Conservation (phyloP, 1,140 invertebrate species). For the Drosophila persimilis region DNA sequence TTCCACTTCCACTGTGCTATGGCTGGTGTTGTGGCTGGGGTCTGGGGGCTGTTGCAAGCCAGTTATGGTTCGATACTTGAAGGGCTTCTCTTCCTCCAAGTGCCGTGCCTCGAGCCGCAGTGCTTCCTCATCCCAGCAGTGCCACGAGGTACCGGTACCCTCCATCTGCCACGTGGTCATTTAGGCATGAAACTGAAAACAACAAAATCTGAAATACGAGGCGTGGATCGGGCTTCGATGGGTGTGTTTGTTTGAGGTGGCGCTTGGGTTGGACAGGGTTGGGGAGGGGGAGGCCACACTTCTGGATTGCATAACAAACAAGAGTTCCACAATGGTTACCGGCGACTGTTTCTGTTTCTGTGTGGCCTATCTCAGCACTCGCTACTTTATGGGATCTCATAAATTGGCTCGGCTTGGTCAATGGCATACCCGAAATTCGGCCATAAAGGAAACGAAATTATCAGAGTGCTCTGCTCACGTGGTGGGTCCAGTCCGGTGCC, state of each 20-base stretch:
- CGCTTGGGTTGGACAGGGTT: not conserved
- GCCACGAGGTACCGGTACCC: no score
- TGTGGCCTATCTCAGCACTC: conserved; percentile 28
- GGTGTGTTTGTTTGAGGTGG: conserved; percentile 22
- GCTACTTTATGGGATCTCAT: conserved; percentile 44
- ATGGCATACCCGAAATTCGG: conserved; percentile 39
- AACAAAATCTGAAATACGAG: conserved; percentile 55
- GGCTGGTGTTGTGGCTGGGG: not conserved
- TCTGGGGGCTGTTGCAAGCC: conserved; percentile 34
- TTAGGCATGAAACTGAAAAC: conserved; percentile 60
- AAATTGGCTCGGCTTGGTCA: conserved; percentile 50
- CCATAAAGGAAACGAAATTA: conserved; percentile 50
- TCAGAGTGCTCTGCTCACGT: conserved; percentile 39
- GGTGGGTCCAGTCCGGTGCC: conserved; percentile 9
- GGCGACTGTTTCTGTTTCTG: conserved; percentile 11
- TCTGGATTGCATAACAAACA: conserved; percentile 50
- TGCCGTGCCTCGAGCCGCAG: conserved; percentile 1
- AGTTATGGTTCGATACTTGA: conserved; percentile 47
- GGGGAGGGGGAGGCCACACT: conserved; percentile 38
- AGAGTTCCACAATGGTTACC: conserved; percentile 1
- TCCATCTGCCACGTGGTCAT: conserved; percentile 29
- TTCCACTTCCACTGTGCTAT: conserved; percentile 3
- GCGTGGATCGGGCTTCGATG: conserved; percentile 1
- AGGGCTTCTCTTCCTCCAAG: conserved; percentile 29
- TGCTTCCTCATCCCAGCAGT: conserved; percentile 14